Evolutionary conservation across 23 tunicate species (phyloP).

Genomic region (Phallusia fumigata): DNA sequence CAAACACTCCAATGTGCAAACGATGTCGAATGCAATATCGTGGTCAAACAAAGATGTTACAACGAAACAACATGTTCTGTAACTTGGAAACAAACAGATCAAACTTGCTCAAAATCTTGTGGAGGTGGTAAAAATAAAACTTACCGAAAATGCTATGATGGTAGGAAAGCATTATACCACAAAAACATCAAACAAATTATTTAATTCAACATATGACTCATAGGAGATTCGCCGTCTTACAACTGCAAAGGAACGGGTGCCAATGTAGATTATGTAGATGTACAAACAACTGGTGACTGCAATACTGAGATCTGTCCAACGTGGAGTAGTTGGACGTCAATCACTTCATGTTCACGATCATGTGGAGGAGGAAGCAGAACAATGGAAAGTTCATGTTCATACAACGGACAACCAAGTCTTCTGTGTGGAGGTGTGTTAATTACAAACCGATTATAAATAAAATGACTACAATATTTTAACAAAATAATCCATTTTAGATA

Average conservation of each 20-base stretch:
- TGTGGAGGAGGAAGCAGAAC: not conserved
- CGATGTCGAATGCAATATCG: not conserved
- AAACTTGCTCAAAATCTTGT: not conserved
- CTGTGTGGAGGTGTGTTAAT: constrained; percentile 19
- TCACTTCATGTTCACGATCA: constrained; percentile 1
- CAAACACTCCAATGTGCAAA: not conserved
- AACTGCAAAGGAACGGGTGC: constrained; percentile 15
- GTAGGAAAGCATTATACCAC: no score
- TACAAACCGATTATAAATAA: no score
- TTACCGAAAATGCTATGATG: not conserved
- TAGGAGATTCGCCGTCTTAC: constrained; percentile 5
- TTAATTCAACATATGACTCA: no score
- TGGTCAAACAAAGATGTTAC: constrained; percentile 8
- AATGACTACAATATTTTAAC: not conserved
- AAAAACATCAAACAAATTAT: no score
- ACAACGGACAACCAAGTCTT: not conserved
- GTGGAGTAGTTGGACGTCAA: constrained; percentile 11
- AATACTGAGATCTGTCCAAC: constrained; percentile 25
- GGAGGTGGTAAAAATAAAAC: not conserved
- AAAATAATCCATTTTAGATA: not conserved
- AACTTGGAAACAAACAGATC: not conserved
- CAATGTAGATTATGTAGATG: not conserved
- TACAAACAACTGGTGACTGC: not conserved
- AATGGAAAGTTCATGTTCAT: not conserved
- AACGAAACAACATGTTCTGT: not conserved